phyloP scores from a whole-genome alignment of 1,140 invertebrate species.

The Drosophila kanapiae region DNA sequence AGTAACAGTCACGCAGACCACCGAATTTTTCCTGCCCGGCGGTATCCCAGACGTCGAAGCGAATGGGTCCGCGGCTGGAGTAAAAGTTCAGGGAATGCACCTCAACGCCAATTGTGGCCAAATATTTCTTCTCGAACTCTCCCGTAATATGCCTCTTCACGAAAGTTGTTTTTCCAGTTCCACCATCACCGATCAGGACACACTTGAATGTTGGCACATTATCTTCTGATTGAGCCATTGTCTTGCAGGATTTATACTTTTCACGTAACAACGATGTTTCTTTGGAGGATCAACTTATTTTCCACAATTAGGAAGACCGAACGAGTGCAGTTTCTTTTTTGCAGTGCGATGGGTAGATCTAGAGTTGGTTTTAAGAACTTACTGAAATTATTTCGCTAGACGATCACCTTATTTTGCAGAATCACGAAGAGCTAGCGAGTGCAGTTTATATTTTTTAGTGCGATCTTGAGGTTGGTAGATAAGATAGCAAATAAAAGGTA shows the following conservation, averaged over 20 bases:
- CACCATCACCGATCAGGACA: slow-evolving; percentile 99
- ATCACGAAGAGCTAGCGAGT: no score
- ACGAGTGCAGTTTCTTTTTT: no score
- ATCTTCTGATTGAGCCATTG: slow-evolving; percentile 66
- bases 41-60: slow-evolving; percentile 99
- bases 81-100: slow-evolving; percentile 99
- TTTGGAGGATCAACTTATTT: no score
- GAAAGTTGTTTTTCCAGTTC: slow-evolving; percentile 99
- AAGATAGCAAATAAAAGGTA: no score
- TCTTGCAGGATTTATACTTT: slow-evolving; percentile 9
- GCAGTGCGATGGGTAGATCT: no score
- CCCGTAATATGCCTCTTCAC: slow-evolving; percentile 99
- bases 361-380: no score
- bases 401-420: no score
- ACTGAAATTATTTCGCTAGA: no score
- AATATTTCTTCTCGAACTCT: slow-evolving; percentile 99
- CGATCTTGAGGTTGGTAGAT: no score
- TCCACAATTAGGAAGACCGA: no score
- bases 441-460: no score
- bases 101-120: slow-evolving; percentile 99
- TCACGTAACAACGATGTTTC: slow-evolving; percentile 3
- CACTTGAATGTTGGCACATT: slow-evolving; percentile 89
- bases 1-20: slow-evolving; percentile 99
- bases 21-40: slow-evolving; percentile 99
- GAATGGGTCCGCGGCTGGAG: slow-evolving; percentile 98